These are phyloP conservation scores for Alligator mississippiensis DNA, from an alignment of 2,113 vertebrate genomes.

Conservation along the genomic window DNA sequence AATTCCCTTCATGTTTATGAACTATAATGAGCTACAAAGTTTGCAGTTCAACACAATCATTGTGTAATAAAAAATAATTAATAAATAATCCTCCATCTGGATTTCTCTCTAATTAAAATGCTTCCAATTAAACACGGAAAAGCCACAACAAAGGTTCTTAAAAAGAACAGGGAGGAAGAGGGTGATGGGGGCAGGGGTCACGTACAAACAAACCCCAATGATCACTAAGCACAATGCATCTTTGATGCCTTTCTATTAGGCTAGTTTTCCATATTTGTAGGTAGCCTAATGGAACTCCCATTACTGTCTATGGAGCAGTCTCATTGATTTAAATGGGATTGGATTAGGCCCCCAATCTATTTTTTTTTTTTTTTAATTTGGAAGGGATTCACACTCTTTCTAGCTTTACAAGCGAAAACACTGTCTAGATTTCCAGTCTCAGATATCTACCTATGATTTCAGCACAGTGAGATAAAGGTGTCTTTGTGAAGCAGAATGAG, in stretches of 20 bases:
- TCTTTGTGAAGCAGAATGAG: neutral
- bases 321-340: neutral
- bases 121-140: neutral
- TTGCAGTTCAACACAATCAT: neutral
- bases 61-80: neutral
- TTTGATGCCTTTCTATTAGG: neutral
- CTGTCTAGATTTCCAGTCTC: neutral
- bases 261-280: neutral
- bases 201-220: neutral
- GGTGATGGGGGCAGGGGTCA: fast-evolving
- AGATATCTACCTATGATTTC: neutral
- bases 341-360: neutral
- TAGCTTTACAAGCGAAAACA: neutral
- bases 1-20: constrained; percentile 42
- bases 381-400: neutral
- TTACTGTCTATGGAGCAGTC: neutral
- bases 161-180: neutral
- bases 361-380: neutral
- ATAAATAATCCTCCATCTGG: neutral
- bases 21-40: neutral
- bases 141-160: neutral
- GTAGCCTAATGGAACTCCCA: neutral
- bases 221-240: neutral
- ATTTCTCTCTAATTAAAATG: neutral
- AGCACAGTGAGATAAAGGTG: neutral